Evolutionary conservation across 2,888 invertebrate genomes (phyloP).

Genomic region (Idaea aversata): DNA sequence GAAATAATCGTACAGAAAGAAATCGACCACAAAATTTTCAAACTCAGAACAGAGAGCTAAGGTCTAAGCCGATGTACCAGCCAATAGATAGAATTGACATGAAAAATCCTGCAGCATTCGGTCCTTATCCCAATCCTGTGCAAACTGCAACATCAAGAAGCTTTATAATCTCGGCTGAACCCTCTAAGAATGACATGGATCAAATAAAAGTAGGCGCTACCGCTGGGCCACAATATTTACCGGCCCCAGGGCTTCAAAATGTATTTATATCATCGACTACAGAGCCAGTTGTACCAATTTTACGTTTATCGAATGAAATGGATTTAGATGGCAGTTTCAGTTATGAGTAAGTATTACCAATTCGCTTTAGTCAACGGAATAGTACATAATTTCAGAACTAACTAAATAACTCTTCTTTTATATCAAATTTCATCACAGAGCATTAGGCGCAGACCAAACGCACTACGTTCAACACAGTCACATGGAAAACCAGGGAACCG

Average conservation of each 20-base stretch:
- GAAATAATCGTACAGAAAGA: slow-evolving; percentile 45
- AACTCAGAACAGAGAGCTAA: slow-evolving; percentile 47
- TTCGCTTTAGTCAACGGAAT: not conserved
- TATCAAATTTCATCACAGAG: slow-evolving; percentile 44
- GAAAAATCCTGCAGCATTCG: slow-evolving; percentile 45
- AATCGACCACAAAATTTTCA: slow-evolving; percentile 23
- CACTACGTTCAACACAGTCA: slow-evolving; percentile 79
- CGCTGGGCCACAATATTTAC: slow-evolving; percentile 50
- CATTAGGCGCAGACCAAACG: slow-evolving; percentile 75
- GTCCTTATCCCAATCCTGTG: slow-evolving; percentile 28
- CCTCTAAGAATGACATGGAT: slow-evolving; percentile 54
- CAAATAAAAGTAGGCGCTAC: slow-evolving; percentile 54
- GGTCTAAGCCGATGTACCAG: slow-evolving; percentile 46
- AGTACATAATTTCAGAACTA: not conserved
- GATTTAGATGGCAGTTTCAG: slow-evolving; percentile 79
- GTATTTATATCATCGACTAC: slow-evolving; percentile 64
- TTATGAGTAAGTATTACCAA: slow-evolving; percentile 68
- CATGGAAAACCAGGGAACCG: slow-evolving; percentile 79
- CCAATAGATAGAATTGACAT: slow-evolving; percentile 61
- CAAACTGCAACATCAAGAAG: slow-evolving; percentile 52
- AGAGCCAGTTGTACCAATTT: slow-evolving; percentile 74
- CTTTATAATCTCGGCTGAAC: slow-evolving; percentile 58
- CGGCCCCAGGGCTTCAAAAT: slow-evolving; percentile 55
- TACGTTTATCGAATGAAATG: slow-evolving; percentile 78
- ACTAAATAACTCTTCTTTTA: slow-evolving; percentile 4